phyloP scores from a whole-genome alignment of 2,888 invertebrate genomes.

The Oligia strigilis region DNA sequence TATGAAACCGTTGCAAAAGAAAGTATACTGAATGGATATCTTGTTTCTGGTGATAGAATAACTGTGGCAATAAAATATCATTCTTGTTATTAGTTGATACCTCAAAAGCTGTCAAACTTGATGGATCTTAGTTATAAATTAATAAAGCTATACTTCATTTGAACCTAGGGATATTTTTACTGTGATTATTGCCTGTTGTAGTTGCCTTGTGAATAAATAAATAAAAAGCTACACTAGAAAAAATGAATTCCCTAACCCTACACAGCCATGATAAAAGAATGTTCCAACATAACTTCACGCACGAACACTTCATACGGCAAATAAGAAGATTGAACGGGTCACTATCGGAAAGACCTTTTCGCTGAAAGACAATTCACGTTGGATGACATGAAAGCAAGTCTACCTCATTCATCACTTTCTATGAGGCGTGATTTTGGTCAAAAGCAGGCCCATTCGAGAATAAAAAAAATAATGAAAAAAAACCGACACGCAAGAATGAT shows the following conservation, averaged over 20 bases:
- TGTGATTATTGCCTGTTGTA: too few relatives aligned
- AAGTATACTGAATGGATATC: background rate
- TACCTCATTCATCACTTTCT: background rate
- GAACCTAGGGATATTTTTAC: too few relatives aligned
- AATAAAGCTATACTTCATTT: too few relatives aligned
- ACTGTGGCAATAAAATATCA: background rate
- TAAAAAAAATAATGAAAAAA: background rate
- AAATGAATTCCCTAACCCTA: background rate
- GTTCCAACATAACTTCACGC: background rate
- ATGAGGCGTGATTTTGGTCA: background rate
- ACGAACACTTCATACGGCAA: background rate
- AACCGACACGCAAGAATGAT: background rate
- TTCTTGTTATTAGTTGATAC: background rate
- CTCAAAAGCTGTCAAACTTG: background rate
- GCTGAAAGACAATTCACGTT: too few relatives aligned
- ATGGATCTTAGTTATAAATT: background rate
- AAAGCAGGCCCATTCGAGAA: background rate
- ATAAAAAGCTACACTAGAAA: background rate
- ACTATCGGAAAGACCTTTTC: too few relatives aligned
- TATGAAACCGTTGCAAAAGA: too few relatives aligned
- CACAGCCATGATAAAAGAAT: background rate
- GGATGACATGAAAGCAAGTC: too few relatives aligned
- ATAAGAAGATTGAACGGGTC: background rate
- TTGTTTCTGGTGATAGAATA: background rate
- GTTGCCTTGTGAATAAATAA: background rate